Percentiles rank a stretch among this genome's conserved stretches.
Conservation (phyloP, 2,888 invertebrate genomes). For the Perithous albicinctus region DNA sequence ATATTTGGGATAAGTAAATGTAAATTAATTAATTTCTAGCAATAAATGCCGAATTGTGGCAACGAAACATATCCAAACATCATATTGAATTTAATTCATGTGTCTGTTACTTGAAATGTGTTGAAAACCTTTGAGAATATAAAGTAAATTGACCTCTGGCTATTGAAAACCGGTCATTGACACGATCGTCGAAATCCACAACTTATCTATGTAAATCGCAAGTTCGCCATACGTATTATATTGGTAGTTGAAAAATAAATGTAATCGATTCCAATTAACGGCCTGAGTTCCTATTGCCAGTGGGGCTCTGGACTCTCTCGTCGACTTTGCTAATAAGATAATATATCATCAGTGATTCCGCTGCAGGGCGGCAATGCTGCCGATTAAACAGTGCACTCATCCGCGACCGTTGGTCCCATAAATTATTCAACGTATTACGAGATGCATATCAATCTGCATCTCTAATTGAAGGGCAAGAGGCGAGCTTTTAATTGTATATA, state of each 20-base stretch:
- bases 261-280: constrained; percentile 59
- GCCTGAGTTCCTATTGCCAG: constrained; percentile 34
- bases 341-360: constrained; percentile 46
- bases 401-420: constrained; percentile 46
- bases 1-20: too few relatives aligned
- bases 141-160: too few relatives aligned
- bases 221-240: background rate
- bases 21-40: too few relatives aligned
- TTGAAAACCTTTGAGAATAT: too few relatives aligned
- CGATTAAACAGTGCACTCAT: constrained; percentile 59
- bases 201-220: background rate
- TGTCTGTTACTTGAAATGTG: too few relatives aligned
- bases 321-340: constrained; percentile 58
- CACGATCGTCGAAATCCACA: too few relatives aligned
- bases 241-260: constrained; percentile 40
- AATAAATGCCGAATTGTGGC: too few relatives aligned
- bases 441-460: constrained; percentile 65
- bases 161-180: too few relatives aligned
- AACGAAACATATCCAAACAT: too few relatives aligned
- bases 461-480: constrained; percentile 63
- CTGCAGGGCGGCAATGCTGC: constrained; percentile 16
- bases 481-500: constrained; percentile 15
- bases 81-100: too few relatives aligned
- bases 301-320: constrained; percentile 7
- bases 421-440: constrained; percentile 66